Evolutionary conservation across 2,113 vertebrate genomes (phyloP).

Genomic region (Vanacampus margaritifer): DNA sequence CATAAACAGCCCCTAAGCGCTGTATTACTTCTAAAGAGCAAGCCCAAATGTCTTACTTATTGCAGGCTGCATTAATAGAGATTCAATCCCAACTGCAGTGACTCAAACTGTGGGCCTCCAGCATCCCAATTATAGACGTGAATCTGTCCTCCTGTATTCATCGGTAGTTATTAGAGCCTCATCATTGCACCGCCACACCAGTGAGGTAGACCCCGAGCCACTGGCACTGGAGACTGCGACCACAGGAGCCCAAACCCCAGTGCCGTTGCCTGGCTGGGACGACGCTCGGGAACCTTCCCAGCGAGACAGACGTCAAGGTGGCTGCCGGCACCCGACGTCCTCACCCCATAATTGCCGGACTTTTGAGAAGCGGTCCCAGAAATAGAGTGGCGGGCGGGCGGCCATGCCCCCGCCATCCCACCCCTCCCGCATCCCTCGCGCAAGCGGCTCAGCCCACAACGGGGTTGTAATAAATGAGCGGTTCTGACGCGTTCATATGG

Average conservation of each 20-base stretch:
- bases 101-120: slow-evolving; percentile 46
- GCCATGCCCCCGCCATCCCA: slow-evolving; percentile 51
- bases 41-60: slow-evolving; percentile 15
- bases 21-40: slow-evolving; percentile 10
- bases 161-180: slow-evolving; percentile 71
- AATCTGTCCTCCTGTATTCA: slow-evolving; percentile 57
- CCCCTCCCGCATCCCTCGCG: not conserved
- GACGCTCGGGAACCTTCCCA: slow-evolving; percentile 68
- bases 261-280: slow-evolving; percentile 58
- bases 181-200: slow-evolving; percentile 65
- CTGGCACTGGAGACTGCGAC: slow-evolving; percentile 61
- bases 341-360: slow-evolving; percentile 76
- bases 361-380: slow-evolving; percentile 65
- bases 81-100: slow-evolving; percentile 13
- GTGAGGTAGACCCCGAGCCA: slow-evolving; percentile 67
- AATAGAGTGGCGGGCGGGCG: slow-evolving; percentile 66
- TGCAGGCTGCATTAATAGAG: slow-evolving; percentile 35
- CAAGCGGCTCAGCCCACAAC: slow-evolving; percentile 65
- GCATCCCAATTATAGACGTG: slow-evolving; percentile 60
- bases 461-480: slow-evolving; percentile 77
- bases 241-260: slow-evolving; percentile 65
- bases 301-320: slow-evolving; percentile 78
- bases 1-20: not conserved
- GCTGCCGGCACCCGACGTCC: slow-evolving; percentile 66
- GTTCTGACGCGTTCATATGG: slow-evolving; percentile 74